phyloP scores from a whole-genome alignment of 1,140 invertebrate species.

The Copidosoma floridanum region DNA sequence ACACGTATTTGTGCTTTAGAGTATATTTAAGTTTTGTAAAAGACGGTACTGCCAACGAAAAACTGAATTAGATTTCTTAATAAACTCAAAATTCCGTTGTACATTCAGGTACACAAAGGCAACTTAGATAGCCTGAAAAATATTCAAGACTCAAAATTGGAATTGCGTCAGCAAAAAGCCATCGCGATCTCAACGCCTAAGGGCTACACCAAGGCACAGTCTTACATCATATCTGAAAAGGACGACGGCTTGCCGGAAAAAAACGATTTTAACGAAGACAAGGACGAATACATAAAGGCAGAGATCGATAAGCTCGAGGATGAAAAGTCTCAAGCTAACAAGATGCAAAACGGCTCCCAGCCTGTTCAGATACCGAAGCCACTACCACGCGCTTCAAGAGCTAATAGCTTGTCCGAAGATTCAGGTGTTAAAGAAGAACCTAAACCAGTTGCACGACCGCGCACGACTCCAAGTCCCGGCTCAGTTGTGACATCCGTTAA shows the following conservation, averaged over 20 bases:
- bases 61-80: too few relatives aligned
- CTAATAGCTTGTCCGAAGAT: slow-evolving; percentile 63
- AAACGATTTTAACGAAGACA: slow-evolving; percentile 24
- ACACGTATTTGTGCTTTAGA: too few relatives aligned
- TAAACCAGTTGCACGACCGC: slow-evolving; percentile 71
- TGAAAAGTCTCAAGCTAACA: slow-evolving; percentile 44
- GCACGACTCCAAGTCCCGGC: slow-evolving; percentile 62
- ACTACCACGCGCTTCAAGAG: slow-evolving; percentile 67
- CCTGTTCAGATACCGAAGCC: slow-evolving; percentile 71
- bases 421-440: slow-evolving; percentile 53
- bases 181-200: slow-evolving; percentile 44
- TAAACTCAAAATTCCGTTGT: too few relatives aligned
- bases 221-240: slow-evolving; percentile 37
- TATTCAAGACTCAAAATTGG: slow-evolving; percentile 46
- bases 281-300: slow-evolving; percentile 36
- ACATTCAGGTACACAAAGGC: slow-evolving; percentile 56
- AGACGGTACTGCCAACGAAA: too few relatives aligned
- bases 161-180: slow-evolving; percentile 44
- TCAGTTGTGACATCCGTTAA: slow-evolving; percentile 59
- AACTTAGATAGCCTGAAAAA: slow-evolving; percentile 52
- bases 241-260: slow-evolving; percentile 42
- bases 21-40: too few relatives aligned
- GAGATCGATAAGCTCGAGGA: slow-evolving; percentile 43
- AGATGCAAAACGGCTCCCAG: slow-evolving; percentile 48
- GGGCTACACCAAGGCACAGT: slow-evolving; percentile 42